phyloP scores from a whole-genome alignment of 53 echinoderm and acorn worm genomes.

The Hippasteria phrygiana region DNA sequence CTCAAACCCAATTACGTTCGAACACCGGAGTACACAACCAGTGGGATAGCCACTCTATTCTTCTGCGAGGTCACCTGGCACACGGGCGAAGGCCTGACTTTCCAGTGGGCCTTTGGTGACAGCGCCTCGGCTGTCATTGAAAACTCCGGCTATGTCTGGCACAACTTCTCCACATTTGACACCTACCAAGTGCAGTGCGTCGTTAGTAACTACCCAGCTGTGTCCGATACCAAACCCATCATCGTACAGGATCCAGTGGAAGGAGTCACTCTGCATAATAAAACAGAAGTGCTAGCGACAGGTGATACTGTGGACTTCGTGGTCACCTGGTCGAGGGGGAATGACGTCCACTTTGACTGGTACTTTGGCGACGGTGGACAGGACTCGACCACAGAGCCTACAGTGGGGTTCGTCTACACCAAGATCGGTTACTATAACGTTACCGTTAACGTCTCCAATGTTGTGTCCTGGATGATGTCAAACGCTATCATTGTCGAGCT shows the following conservation, averaged over 20 bases:
- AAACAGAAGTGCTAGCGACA: constrained; percentile 79
- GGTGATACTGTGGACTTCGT: constrained; percentile 68
- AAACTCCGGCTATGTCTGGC: constrained; percentile 60
- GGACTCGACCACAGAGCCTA: constrained; percentile 51
- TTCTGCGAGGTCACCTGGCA: constrained; percentile 87
- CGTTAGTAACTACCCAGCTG: constrained; percentile 65
- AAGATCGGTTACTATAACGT: constrained; percentile 68
- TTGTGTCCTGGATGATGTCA: constrained; percentile 87
- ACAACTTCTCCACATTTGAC: constrained; percentile 70
- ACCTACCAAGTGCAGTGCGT: constrained; percentile 75
- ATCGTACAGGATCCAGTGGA: constrained; percentile 87
- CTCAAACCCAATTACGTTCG: constrained; percentile 75
- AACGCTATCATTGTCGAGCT: constrained; percentile 66
- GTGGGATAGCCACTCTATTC: constrained; percentile 62
- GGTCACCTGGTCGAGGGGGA: constrained; percentile 81
- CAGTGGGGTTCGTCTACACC: constrained; percentile 61
- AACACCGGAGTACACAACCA: constrained; percentile 69
- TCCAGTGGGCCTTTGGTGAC: constrained; percentile 86
- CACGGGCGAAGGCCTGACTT: constrained; percentile 71
- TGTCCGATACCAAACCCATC: constrained; percentile 69
- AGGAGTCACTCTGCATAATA: constrained; percentile 74
- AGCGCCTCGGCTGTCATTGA: constrained; percentile 35
- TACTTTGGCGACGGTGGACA: constrained; percentile 73
- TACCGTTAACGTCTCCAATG: constrained; percentile 79
- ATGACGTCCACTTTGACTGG: constrained; percentile 85